Evolutionary conservation across 1,140 invertebrate species (phyloP), one percentile per base, ranked within the genome.

Genomic region (Pogonomyrmex barbatus): DNA sequence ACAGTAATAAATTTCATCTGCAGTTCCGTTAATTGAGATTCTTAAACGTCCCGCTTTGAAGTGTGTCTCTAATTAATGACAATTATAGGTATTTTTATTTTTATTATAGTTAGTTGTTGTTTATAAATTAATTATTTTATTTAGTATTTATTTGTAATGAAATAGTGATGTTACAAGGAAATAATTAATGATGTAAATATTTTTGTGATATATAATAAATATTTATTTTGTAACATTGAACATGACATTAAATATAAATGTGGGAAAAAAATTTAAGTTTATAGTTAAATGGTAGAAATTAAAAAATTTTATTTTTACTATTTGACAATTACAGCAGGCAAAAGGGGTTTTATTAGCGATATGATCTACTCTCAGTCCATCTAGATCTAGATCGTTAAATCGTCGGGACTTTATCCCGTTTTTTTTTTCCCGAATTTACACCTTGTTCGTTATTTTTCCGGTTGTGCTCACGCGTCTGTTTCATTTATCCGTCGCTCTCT

Each of bases 301-400:
- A 24, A 24, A 24, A 24, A 24, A 24, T 24, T 24, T 24, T 24
- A 24, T 24, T 0, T 24, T 24, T 24, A 24, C 24, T 24, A 24
- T 24, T 24, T 24, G 24, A 68, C 78, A 60, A 82, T 82, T 71
- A 47, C 36, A 60, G 42, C 52, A 9, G 10, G 10, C 42, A 2
- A 82, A 47, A 82, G 42, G 54, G 24, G 73, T 73, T 82, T 82
- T 73, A 75, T 83, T 83, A 73, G 36, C 68, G 56, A 39, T n/a
- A 62, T 83, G 54, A 83, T 83, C 54, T 36, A 82, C 36, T 39
- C 14, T n/a, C 45, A 47, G 42, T 73, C 17, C 14, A 56, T 75
- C 79, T n/a, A n/a, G n/a, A 54, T 82, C 65, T 24, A 73, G 39
- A 73, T 79, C 60, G 45, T 65, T 78, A 65, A 33, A 65, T 82